Evolutionary conservation across 2,797 vertebrate species (phyloP).

Genomic region (Halcyon smyrnensis): DNA sequence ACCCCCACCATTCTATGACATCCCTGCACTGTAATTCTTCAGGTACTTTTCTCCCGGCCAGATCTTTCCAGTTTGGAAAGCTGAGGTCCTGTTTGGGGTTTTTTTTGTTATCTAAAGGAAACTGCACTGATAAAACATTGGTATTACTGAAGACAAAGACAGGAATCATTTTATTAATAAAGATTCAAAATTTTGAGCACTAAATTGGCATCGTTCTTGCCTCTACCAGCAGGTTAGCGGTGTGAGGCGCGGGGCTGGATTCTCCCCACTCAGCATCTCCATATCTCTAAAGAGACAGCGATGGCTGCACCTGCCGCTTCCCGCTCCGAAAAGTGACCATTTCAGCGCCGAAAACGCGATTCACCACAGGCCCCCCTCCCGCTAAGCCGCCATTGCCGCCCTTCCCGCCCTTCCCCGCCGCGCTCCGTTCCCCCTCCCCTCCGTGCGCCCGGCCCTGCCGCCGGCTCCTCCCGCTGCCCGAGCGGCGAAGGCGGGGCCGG

Average conservation of each 20-base stretch:
- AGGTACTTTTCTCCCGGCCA: neutral
- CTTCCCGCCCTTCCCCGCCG: neutral
- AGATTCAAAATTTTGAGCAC: accelerated
- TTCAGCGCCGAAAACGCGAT: no score
- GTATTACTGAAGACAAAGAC: neutral
- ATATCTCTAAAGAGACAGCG: accelerated
- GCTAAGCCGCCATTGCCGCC: neutral
- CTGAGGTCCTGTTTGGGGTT: neutral
- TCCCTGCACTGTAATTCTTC: accelerated
- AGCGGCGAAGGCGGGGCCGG: neutral
- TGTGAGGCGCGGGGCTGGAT: neutral
- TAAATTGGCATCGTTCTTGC: neutral
- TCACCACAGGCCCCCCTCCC: neutral
- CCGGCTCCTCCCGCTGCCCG: neutral
- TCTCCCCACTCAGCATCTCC: accelerated
- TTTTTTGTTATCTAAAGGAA: neutral
- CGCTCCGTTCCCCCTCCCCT: neutral
- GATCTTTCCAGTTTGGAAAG: neutral
- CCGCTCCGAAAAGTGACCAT: neutral
- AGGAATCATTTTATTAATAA: neutral
- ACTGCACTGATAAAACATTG: neutral
- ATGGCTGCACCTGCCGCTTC: accelerated
- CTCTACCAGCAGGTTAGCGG: accelerated
- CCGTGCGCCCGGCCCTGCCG: neutral
- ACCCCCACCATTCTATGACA: no score